phyloP scores from a whole-genome alignment of 2,888 invertebrate species.

The Nomada lathburiana region DNA sequence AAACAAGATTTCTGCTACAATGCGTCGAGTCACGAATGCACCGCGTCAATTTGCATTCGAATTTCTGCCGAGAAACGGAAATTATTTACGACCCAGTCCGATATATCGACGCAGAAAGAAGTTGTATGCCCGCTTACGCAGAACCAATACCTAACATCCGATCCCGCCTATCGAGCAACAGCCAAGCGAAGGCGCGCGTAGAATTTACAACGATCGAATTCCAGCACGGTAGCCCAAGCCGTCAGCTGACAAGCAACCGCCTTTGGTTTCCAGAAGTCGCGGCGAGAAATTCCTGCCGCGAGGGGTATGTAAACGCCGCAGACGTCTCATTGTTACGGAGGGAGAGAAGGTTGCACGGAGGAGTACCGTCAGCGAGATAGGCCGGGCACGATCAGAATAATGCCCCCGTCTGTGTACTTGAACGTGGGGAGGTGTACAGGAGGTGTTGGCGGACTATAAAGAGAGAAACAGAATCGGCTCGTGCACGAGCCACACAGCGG shows the following conservation, averaged over 20 bases:
- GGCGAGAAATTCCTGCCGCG: constrained; percentile 26
- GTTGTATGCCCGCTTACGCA: too few species aligned
- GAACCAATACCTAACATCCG: too few species aligned
- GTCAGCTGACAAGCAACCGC: constrained; percentile 1
- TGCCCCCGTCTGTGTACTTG: constrained; percentile 43
- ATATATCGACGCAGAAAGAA: too few species aligned
- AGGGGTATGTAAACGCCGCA: constrained; percentile 26
- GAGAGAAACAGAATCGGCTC: constrained; percentile 54
- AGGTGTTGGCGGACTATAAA: constrained; percentile 61
- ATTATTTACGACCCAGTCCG: too few species aligned
- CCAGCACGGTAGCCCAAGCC: background rate
- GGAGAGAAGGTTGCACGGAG: background rate
- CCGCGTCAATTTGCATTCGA: too few species aligned
- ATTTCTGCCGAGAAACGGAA: too few species aligned
- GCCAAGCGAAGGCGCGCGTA: too few species aligned
- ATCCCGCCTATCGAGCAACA: too few species aligned
- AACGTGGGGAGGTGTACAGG: constrained; percentile 28
- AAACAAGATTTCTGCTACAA: too few species aligned
- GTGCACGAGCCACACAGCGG: constrained; percentile 69
- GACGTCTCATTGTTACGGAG: constrained; percentile 40
- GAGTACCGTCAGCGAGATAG: constrained; percentile 17
- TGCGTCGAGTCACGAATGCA: too few species aligned
- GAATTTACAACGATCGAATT: background rate
- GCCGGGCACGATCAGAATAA: constrained; percentile 57
- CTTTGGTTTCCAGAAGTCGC: constrained; percentile 24